Percentiles rank a stretch among this genome's conserved stretches.
phyloP scores from a whole-genome alignment of 2,888 invertebrate genomes.

The Andrena bicolor region DNA sequence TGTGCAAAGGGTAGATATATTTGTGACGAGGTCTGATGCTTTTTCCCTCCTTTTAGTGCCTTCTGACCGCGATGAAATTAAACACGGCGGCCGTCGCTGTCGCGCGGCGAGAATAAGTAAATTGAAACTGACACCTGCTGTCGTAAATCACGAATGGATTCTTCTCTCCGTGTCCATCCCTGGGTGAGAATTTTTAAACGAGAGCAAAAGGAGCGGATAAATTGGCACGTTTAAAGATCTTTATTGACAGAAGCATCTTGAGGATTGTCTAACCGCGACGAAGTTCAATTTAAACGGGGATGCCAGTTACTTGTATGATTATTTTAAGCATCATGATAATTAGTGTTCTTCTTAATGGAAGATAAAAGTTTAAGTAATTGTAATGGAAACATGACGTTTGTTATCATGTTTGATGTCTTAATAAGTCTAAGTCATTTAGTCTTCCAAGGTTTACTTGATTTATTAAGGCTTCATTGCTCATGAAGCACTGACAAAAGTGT shows the following conservation, averaged over 20 bases:
- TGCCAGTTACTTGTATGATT: no score
- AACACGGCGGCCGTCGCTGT: conserved; percentile 24
- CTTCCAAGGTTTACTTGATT: no score
- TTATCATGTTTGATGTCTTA: no score
- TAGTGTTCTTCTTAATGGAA: no score
- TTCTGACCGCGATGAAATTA: conserved; percentile 49
- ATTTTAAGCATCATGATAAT: no score
- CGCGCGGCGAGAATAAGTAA: conserved; percentile 35
- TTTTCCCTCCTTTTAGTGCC: conserved; percentile 27
- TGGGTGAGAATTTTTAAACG: no score
- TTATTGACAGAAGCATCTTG: not conserved
- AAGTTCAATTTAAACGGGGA: not conserved
- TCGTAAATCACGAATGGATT: not conserved
- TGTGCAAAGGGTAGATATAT: conserved; percentile 15
- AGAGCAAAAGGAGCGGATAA: not conserved
- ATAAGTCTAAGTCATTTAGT: no score
- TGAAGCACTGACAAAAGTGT: no score
- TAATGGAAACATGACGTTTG: no score
- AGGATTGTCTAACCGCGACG: not conserved
- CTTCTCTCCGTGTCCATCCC: not conserved
- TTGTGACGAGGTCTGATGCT: conserved; percentile 18
- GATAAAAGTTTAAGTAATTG: no score
- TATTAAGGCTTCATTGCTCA: no score
- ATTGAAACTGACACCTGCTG: conserved; percentile 33
- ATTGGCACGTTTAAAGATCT: not conserved